Conservation (phyloP, 2,888 invertebrate species). For the Orthosia cruda region DNA sequence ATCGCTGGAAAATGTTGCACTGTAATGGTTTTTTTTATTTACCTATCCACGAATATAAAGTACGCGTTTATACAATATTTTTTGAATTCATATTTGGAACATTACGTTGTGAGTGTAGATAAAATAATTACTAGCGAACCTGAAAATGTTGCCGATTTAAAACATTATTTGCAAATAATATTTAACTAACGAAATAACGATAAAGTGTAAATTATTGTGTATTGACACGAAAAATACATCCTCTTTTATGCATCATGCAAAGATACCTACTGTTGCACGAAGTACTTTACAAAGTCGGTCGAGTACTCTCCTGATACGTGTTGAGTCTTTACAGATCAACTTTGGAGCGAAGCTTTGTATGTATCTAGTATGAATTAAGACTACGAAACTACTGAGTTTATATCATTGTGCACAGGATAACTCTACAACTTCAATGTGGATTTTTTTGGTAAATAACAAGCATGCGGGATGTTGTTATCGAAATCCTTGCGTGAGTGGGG, state of each 20-base stretch:
- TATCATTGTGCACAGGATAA: slow-evolving; percentile 14
- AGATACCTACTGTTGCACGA: slow-evolving; percentile 50
- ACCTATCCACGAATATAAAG: too few relatives aligned
- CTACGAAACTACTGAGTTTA: slow-evolving; percentile 31
- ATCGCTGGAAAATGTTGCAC: too few relatives aligned
- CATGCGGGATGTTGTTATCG: slow-evolving; percentile 21
- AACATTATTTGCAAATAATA: background rate
- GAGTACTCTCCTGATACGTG: slow-evolving; percentile 59
- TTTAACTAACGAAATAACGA: background rate
- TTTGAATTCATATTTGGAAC: too few relatives aligned
- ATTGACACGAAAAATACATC: slow-evolving; percentile 33
- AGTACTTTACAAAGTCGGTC: slow-evolving; percentile 64
- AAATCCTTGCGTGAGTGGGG: background rate
- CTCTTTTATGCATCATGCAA: slow-evolving; percentile 48
- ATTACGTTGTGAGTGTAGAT: too few relatives aligned
- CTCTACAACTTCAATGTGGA: slow-evolving; percentile 9
- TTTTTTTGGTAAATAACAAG: slow-evolving; percentile 16
- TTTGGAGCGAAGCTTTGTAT: slow-evolving; percentile 63
- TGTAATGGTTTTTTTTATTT: too few relatives aligned
- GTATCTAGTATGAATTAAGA: slow-evolving; percentile 51
- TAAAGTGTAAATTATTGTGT: slow-evolving; percentile 29
- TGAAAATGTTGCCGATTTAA: slow-evolving; percentile 5
- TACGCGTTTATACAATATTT: too few relatives aligned
- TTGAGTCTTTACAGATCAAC: slow-evolving; percentile 67
- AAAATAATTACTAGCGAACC: background rate